A percentile compares a stretch with the other conserved stretches of the same genome.
These are phyloP conservation scores for Acipenser ruthenus DNA, from an alignment of 2,797 vertebrate species.

Conservation along the genomic window DNA sequence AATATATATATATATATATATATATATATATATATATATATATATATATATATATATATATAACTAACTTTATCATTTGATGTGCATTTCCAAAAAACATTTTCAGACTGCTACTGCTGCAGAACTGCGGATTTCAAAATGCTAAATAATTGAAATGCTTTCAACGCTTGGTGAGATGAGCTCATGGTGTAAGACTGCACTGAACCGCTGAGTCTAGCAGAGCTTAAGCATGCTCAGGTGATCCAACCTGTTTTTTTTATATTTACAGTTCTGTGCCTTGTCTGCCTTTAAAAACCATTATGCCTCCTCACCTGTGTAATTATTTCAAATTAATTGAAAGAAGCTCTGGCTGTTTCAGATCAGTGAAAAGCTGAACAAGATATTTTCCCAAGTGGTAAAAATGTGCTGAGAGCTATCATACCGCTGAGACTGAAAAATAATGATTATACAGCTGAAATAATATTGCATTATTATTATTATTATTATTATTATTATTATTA, in stretches of 20 bases:
- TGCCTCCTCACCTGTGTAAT: neutral
- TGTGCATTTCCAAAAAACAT: neutral
- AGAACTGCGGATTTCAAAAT: neutral
- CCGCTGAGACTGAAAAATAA: conserved; percentile 8
- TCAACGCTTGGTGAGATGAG: conserved; percentile 16
- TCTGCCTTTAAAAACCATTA: conserved; percentile 11
- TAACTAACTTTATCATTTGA: neutral
- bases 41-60: too few species aligned
- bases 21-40: too few species aligned
- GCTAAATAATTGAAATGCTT: conserved; percentile 20
- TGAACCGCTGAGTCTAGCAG: conserved; percentile 7
- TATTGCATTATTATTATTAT: neutral
- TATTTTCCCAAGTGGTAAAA: neutral
- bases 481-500: too few species aligned
- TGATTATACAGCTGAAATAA: conserved; percentile 15
- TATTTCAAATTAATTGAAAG: conserved; percentile 17
- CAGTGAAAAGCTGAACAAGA: conserved; percentile 6
- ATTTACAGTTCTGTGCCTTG: conserved; percentile 8
- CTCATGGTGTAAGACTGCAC: conserved; percentile 15
- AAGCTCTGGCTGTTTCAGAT: conserved; percentile 1
- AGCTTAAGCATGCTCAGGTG: conserved; percentile 4
- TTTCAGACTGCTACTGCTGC: neutral
- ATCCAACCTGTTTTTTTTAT: neutral
- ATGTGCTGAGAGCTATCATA: conserved; percentile 6
- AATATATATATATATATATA: too few species aligned